Conservation (phyloP, 1,140 invertebrate species). For the Papilio aristodemus region DNA sequence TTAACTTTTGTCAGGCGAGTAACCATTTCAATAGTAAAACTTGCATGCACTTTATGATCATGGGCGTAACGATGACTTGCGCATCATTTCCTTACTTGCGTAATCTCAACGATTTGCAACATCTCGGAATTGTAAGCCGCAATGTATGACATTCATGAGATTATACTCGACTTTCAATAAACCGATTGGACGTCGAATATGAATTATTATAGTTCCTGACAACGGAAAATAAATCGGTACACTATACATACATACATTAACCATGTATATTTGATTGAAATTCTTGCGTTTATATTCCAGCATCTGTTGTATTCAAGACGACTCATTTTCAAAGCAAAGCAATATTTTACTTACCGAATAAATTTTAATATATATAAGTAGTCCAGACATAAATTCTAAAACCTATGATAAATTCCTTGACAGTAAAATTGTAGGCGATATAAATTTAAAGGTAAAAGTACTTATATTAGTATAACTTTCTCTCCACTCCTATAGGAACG, state of each 20-base stretch:
- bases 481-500: too few species aligned
- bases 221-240: conserved; percentile 3
- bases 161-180: conserved; percentile 27
- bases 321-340: background rate
- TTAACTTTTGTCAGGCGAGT: background rate
- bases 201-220: conserved; percentile 12
- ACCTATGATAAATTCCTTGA: background rate
- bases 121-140: conserved; percentile 6
- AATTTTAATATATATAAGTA: background rate
- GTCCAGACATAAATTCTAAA: background rate
- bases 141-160: conserved; percentile 23
- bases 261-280: background rate
- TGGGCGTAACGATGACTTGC: conserved; percentile 8
- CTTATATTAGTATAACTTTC: too few species aligned
- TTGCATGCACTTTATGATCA: background rate
- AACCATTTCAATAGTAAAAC: conserved; percentile 13
- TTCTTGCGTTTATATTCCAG: background rate
- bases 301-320: background rate
- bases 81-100: conserved; percentile 14
- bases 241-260: background rate
- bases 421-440: too few species aligned
- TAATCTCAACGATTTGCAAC: conserved; percentile 12
- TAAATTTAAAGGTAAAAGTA: too few species aligned
- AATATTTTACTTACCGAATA: background rate
- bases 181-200: background rate